A percentile compares a stretch with the other conserved stretches of the same genome.
These are phyloP conservation scores for Istiophorus platypterus DNA, from an alignment of 2,113 vertebrate genomes.

Conservation along the genomic window DNA sequence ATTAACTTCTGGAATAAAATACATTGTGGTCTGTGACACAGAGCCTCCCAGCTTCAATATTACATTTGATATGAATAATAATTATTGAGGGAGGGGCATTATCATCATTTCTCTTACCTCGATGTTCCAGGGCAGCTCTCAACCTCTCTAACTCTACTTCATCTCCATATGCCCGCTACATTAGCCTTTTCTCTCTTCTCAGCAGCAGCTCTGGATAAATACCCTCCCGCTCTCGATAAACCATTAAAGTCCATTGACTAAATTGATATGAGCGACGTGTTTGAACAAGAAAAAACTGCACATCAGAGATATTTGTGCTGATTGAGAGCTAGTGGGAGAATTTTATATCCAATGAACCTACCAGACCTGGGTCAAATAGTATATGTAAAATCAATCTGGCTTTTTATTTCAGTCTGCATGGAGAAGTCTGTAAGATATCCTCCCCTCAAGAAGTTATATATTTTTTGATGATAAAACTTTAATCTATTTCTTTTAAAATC, in stretches of 20 bases:
- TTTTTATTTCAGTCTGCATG: neutral
- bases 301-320: conserved; percentile 32
- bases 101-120: conserved; percentile 26
- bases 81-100: conserved; percentile 39
- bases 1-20: neutral
- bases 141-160: conserved; percentile 39
- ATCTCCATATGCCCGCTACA: conserved; percentile 25
- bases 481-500: neutral
- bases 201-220: conserved; percentile 14
- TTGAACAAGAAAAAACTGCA: conserved; percentile 1
- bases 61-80: conserved; percentile 25
- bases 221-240: conserved; percentile 1
- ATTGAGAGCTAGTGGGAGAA: conserved; percentile 20
- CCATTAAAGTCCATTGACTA: conserved; percentile 16
- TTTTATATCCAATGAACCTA: conserved; percentile 17
- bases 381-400: conserved; percentile 1
- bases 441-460: neutral
- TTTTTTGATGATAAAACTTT: neutral
- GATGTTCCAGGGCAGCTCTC: conserved; percentile 6
- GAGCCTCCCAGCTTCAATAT: neutral
- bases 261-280: conserved; percentile 21
- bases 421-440: neutral
- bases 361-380: conserved; percentile 7
- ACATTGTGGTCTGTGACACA: neutral
- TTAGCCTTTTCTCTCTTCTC: conserved; percentile 16